A percentile compares a stretch with the other conserved stretches of the same genome.
Conservation (phyloP, 2,797 vertebrate species). For the Myripristis murdjan region DNA sequence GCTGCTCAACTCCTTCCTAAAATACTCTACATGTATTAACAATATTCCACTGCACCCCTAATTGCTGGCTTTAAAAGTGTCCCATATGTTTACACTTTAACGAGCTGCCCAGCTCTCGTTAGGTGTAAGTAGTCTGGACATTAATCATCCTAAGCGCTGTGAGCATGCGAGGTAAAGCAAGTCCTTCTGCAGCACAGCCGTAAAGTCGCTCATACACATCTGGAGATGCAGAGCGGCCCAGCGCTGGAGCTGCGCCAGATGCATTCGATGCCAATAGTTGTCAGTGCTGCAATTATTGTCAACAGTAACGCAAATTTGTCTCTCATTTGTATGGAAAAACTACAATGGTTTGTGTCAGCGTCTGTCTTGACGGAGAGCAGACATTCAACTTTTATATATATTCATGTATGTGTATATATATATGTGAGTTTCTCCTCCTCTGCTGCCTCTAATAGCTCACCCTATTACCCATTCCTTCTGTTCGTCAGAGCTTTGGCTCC, state of each 20-base stretch:
- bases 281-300: conserved; percentile 58
- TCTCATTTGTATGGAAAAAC: conserved; percentile 50
- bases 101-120: conserved; percentile 70
- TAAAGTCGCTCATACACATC: conserved; percentile 73
- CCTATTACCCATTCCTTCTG: neutral
- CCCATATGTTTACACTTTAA: conserved; percentile 71
- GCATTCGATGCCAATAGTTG: conserved; percentile 51
- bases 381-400: too few species aligned
- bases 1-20: conserved; percentile 38
- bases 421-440: conserved; percentile 14
- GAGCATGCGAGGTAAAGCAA: conserved; percentile 58
- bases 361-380: conserved; percentile 28
- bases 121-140: conserved; percentile 66
- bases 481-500: conserved; percentile 2
- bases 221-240: conserved; percentile 66
- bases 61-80: conserved; percentile 68
- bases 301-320: conserved; percentile 61
- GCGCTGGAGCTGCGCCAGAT: conserved; percentile 60
- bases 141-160: conserved; percentile 71
- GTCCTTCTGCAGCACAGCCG: conserved; percentile 41
- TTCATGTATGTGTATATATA: too few species aligned
- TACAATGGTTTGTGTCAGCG: conserved; percentile 10
- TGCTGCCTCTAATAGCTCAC: neutral
- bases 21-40: conserved; percentile 34
- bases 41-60: conserved; percentile 53